Conservation (phyloP, 2,113 vertebrate genomes). For the Nothocercus nigrocapillus region DNA sequence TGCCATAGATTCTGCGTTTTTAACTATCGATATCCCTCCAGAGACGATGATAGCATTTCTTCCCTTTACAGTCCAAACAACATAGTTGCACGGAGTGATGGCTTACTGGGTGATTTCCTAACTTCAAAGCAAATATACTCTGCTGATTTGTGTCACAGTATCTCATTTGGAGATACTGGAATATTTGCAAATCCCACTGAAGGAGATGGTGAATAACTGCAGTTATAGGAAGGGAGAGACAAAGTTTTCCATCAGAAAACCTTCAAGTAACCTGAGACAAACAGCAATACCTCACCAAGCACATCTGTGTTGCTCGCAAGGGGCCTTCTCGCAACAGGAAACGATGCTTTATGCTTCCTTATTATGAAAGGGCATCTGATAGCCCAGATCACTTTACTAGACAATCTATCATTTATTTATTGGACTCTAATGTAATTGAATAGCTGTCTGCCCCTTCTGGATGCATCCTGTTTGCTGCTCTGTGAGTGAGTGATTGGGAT, state of each 20-base stretch:
- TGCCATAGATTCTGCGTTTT: neutral
- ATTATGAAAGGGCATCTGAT: constrained; percentile 19
- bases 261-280: neutral
- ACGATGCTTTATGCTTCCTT: neutral
- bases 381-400: neutral
- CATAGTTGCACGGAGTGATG: neutral
- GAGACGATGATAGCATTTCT: neutral
- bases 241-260: neutral
- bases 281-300: neutral
- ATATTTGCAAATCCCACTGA: neutral
- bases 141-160: neutral
- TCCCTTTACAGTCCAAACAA: rapidly evolving
- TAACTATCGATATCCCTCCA: neutral
- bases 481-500: neutral
- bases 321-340: neutral
- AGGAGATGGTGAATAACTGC: neutral
- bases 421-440: constrained; percentile 37
- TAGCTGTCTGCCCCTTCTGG: neutral
- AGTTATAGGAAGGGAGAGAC: neutral
- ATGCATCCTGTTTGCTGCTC: constrained; percentile 43
- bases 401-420: constrained; percentile 57
- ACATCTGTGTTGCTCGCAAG: neutral
- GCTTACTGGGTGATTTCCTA: rapidly evolving
- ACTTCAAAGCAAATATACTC: neutral
- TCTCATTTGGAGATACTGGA: neutral